These are phyloP conservation scores for Loxodonta africana DNA, from an alignment of 2,113 vertebrate species.

Conservation along the genomic window DNA sequence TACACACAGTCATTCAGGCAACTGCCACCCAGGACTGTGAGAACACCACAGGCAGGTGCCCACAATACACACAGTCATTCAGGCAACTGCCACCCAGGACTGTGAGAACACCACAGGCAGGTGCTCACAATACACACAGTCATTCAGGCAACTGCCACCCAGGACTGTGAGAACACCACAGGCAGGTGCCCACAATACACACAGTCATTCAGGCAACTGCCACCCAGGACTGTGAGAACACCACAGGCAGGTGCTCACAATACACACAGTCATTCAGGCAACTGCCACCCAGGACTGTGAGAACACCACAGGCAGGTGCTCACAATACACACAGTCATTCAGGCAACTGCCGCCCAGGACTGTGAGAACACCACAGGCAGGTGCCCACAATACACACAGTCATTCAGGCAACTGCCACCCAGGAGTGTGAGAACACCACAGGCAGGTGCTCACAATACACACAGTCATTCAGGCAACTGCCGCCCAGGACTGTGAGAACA, in stretches of 20 bases:
- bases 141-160: constrained; percentile 1
- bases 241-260: background rate
- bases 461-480: background rate
- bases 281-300: background rate
- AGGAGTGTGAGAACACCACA: background rate
- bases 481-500: background rate
- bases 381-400: background rate
- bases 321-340: background rate
- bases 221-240: background rate
- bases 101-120: background rate
- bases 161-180: background rate
- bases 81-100: background rate
- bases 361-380: background rate
- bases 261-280: background rate
- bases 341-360: background rate
- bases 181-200: background rate
- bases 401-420: constrained; percentile 1
- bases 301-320: background rate
- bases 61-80: background rate
- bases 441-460: background rate
- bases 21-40: background rate
- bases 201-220: background rate
- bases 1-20: background rate
- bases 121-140: background rate
- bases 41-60: background rate